These are phyloP conservation scores for Drosophila melanica DNA, from an alignment of 1,140 invertebrate genomes.

Conservation along the genomic window DNA sequence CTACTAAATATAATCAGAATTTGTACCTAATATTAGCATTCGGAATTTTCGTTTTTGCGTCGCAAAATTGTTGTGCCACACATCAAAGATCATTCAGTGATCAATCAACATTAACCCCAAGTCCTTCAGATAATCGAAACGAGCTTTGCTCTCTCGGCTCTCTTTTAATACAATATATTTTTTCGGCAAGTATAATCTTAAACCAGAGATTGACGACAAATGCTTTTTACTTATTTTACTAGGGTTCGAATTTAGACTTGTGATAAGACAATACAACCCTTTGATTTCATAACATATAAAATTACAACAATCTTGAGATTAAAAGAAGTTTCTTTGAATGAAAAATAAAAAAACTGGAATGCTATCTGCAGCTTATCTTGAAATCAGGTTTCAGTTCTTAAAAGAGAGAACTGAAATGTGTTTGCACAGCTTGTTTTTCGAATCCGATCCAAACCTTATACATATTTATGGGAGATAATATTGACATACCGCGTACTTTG, in stretches of 20 bases:
- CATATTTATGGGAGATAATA: conserved; percentile 2
- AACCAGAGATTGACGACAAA: conserved; percentile 4
- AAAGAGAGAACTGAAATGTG: neutral
- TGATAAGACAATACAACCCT: no score
- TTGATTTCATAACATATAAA: no score
- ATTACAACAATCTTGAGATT: no score
- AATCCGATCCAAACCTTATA: neutral
- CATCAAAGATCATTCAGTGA: conserved; percentile 10
- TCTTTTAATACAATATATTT: neutral
- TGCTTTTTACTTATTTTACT: no score
- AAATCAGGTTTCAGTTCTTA: no score
- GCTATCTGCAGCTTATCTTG: no score
- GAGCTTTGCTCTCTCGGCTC: neutral
- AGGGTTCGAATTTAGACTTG: no score
- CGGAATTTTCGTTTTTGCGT: conserved; percentile 3
- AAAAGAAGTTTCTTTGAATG: no score
- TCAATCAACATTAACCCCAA: conserved; percentile 21
- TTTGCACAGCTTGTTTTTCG: neutral
- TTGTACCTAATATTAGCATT: neutral
- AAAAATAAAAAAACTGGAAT: no score
- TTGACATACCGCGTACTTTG: neutral
- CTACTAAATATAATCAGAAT: no score
- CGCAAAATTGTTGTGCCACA: conserved; percentile 5
- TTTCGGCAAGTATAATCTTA: conserved; percentile 7
- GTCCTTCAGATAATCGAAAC: conserved; percentile 16